Percentiles rank a stretch among this genome's conserved stretches.
Conservation (phyloP, 2,888 invertebrate genomes). For the Drosophila melanocephala region DNA sequence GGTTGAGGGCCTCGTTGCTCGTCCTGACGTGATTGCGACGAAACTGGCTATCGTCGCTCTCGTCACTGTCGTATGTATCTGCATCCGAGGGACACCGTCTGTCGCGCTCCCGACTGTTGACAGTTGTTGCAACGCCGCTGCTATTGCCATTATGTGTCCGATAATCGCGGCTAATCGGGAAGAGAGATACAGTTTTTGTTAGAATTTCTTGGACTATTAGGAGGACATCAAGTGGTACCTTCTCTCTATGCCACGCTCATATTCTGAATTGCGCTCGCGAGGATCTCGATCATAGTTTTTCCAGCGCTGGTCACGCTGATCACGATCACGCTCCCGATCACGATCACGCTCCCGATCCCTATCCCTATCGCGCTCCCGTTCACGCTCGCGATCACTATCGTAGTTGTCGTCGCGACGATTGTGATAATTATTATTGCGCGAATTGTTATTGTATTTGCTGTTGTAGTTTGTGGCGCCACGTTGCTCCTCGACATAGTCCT, state of each 20-base stretch:
- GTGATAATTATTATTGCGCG: constrained; percentile 56
- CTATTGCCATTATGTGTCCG: constrained; percentile 56
- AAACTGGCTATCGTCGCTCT: constrained; percentile 86
- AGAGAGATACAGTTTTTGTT: background rate
- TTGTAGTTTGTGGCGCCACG: constrained; percentile 54
- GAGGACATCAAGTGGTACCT: constrained; percentile 34
- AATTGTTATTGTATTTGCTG: constrained; percentile 56
- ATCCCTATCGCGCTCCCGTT: constrained; percentile 50
- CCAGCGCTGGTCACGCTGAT: constrained; percentile 64
- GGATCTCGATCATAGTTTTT: constrained; percentile 64
- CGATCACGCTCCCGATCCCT: constrained; percentile 45
- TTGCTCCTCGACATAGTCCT: constrained; percentile 84
- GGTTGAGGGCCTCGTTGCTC: constrained; percentile 87
- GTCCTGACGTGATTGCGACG: constrained; percentile 86
- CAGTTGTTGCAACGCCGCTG: constrained; percentile 37
- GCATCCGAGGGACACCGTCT: constrained; percentile 79
- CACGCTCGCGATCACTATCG: constrained; percentile 64
- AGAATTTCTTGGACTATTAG: background rate
- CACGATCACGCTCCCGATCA: constrained; percentile 60
- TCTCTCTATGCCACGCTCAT: constrained; percentile 58
- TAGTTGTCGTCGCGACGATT: constrained; percentile 70
- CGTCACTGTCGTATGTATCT: constrained; percentile 82
- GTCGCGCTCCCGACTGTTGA: constrained; percentile 59
- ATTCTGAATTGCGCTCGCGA: constrained; percentile 56
- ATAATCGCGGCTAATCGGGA: constrained; percentile 55